These are phyloP conservation scores for Regulus satrapa DNA, from an alignment of 2,113 vertebrate species.

Conservation along the genomic window DNA sequence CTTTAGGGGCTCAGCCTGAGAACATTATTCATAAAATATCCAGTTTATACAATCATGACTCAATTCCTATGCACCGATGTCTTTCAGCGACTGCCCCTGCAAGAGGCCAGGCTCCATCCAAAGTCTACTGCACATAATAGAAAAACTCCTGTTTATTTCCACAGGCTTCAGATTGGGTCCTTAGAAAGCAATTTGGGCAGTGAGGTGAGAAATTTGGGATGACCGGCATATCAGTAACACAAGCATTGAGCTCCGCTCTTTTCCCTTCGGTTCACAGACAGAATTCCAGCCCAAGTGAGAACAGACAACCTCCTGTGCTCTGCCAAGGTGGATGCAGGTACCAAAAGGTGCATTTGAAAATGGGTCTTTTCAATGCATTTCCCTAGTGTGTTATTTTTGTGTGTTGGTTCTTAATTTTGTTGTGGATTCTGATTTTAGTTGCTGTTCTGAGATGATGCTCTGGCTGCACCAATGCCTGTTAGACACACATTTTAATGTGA, in stretches of 20 bases:
- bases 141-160: background rate
- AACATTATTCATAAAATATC: background rate
- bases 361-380: background rate
- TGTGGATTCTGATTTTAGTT: background rate
- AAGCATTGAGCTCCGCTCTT: background rate
- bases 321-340: background rate
- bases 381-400: background rate
- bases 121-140: background rate
- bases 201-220: background rate
- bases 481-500: background rate
- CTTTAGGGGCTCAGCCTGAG: background rate
- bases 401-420: background rate
- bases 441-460: background rate
- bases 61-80: background rate
- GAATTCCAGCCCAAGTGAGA: background rate
- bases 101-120: background rate
- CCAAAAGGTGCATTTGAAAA: background rate
- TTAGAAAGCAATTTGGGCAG: background rate
- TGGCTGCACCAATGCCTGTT: background rate
- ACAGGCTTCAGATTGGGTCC: background rate
- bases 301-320: fast-evolving
- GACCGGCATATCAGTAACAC: background rate
- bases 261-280: background rate
- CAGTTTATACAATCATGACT: background rate
- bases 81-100: background rate